phyloP scores from a whole-genome alignment of 2,888 invertebrate genomes.

The Drosophila phalerata region DNA sequence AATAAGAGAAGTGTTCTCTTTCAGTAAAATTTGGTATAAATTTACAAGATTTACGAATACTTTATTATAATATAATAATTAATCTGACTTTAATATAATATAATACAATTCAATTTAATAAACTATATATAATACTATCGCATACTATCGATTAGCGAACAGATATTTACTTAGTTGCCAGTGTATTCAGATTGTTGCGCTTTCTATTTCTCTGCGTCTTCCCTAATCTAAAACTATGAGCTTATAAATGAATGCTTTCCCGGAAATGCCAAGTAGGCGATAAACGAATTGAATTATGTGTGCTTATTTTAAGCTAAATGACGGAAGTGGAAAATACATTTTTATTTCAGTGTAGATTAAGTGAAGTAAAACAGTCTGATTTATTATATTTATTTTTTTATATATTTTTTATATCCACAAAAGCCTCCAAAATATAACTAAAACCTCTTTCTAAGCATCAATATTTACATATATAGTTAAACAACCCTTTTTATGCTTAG shows the following conservation, averaged over 20 bases:
- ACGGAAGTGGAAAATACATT: slow-evolving; percentile 13
- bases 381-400: slow-evolving; percentile 9
- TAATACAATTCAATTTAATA: no score
- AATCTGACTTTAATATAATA: no score
- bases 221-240: slow-evolving; percentile 1
- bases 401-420: no score
- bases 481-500: slow-evolving; percentile 26
- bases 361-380: not conserved
- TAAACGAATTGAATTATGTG: slow-evolving; percentile 21
- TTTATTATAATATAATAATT: not conserved
- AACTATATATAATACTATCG: no score
- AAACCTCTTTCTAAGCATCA: not conserved
- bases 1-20: no score
- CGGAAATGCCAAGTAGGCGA: slow-evolving; percentile 18
- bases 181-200: not conserved
- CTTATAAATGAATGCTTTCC: slow-evolving; percentile 14
- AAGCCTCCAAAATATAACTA: no score
- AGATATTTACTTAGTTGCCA: not conserved
- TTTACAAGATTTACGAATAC: not conserved
- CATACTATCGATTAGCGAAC: not conserved
- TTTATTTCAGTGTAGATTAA: slow-evolving; percentile 11
- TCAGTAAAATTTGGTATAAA: no score
- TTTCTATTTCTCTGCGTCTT: not conserved
- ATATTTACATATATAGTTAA: not conserved
- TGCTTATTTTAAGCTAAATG: slow-evolving; percentile 4